Conservation (phyloP, 2,797 vertebrate species). For the Pangasius macronema region DNA sequence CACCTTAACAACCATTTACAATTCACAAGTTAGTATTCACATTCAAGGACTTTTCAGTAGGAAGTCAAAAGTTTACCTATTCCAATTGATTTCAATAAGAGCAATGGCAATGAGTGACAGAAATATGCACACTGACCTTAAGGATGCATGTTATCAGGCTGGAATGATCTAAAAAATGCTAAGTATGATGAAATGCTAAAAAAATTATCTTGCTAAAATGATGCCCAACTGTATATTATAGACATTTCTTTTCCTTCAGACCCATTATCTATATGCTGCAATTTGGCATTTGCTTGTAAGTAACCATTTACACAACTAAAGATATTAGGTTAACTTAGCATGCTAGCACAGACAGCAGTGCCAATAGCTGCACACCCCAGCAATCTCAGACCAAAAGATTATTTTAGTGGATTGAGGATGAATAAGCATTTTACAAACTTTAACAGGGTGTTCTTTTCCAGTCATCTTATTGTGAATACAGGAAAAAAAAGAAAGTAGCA, state of each 20-base stretch:
- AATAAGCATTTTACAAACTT: background rate
- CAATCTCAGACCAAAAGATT: background rate
- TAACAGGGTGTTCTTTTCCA: background rate
- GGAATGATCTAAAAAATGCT: background rate
- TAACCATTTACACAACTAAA: background rate
- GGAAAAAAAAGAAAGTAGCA: background rate
- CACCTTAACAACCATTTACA: background rate
- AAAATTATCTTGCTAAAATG: background rate
- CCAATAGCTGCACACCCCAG: background rate
- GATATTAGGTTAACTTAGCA: background rate
- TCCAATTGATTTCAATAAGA: background rate
- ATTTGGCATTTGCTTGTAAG: background rate
- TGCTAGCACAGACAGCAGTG: background rate
- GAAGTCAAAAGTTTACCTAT: background rate
- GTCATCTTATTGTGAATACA: background rate
- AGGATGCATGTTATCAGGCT: background rate
- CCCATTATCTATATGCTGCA: background rate
- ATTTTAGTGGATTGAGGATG: background rate
- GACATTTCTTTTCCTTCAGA: background rate
- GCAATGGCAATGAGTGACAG: background rate
- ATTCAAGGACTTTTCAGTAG: background rate
- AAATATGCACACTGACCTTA: background rate
- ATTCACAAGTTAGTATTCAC: background rate
- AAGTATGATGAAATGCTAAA: background rate
- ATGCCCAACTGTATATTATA: background rate